Base-by-base conservation (phyloP, 2,888 invertebrate species). In the Xanthia icteritia region DNA sequence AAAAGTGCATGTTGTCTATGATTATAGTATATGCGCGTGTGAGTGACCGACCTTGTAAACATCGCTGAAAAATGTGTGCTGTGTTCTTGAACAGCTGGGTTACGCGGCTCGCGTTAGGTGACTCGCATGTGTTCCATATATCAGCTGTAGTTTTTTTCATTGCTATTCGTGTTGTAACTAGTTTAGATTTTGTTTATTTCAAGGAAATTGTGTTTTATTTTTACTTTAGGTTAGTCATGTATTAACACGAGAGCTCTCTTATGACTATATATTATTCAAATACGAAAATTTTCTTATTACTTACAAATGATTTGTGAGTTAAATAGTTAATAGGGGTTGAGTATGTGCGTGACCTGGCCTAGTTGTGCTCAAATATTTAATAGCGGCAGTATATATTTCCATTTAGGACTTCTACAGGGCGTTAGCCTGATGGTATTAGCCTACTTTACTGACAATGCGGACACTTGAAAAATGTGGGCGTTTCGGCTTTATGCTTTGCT, bases 21-120 rank as follows among this genome's bases (percentile, higher is more conserved):
- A 79, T 71, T 83, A 75, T 74, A 73, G 39, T 83, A 76, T 51
- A 76, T 70, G 71, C 69, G 42, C 76, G 90, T 90, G 94, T 93
- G 91, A 93, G 88, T 91, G 94, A 95, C 95, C 94, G 94, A 90
- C 94, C 95, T 95, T 95, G 94, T 90, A 89, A 91, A 91, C 90
- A 90, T 89, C 86, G 88, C 90, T 90, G 90, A 91, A 90, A 90
- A 88, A 85, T 86, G 84, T 74, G 76, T 68, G 73, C 78, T 73
- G 74, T 78, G 79, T 73, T 82, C 76, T 81, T 80, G 82, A 76
- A 85, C 74, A 83, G 84, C 85, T 74, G 84, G 81, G 66, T 74
- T 83, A 71, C 81, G 66, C 81, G 66, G 17, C 58, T 67, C 64
- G 58, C 63, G n/a, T 64, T 64, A 60, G 68, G 63, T 83, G 67